Evolutionary conservation across 2,797 vertebrate species (phyloP).

Genomic region (Tapera naevia): DNA sequence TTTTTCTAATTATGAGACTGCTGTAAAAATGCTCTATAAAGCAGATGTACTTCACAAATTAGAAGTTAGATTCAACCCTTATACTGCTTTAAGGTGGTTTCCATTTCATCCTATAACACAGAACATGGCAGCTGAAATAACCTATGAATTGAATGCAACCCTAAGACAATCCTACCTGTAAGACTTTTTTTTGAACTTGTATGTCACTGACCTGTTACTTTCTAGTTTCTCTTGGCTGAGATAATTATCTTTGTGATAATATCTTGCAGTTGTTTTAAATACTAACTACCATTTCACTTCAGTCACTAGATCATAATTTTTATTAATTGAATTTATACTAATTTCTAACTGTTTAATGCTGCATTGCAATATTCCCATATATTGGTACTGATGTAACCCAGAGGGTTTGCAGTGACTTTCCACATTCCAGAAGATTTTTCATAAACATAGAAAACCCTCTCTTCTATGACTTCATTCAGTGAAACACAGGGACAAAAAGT

Average conservation of each 20-base stretch:
- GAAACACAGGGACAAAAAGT: neutral
- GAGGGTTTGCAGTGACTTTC: neutral
- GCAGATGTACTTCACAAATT: constrained; percentile 70
- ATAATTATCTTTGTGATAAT: constrained; percentile 29
- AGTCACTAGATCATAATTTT: neutral
- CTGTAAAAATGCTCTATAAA: constrained; percentile 67
- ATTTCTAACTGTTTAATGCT: neutral
- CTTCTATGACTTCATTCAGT: neutral
- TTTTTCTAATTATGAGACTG: constrained; percentile 69
- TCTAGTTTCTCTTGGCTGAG: neutral
- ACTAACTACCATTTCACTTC: constrained; percentile 6
- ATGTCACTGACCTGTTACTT: neutral
- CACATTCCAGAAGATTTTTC: neutral
- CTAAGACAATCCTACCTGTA: neutral
- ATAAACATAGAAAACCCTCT: neutral
- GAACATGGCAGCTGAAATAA: constrained; percentile 32
- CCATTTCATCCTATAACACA: neutral
- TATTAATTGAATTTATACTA: neutral
- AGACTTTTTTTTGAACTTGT: constrained; percentile 21
- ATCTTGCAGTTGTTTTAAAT: constrained; percentile 52
- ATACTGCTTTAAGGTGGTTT: constrained; percentile 31
- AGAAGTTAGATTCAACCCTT: constrained; percentile 52
- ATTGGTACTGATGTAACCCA: neutral
- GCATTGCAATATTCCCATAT: neutral
- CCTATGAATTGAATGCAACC: constrained; percentile 26